Percentiles rank a stretch among this genome's conserved stretches.
Evolutionary conservation across 2,113 vertebrate species (phyloP).

Genomic region (Lonchura striata): DNA sequence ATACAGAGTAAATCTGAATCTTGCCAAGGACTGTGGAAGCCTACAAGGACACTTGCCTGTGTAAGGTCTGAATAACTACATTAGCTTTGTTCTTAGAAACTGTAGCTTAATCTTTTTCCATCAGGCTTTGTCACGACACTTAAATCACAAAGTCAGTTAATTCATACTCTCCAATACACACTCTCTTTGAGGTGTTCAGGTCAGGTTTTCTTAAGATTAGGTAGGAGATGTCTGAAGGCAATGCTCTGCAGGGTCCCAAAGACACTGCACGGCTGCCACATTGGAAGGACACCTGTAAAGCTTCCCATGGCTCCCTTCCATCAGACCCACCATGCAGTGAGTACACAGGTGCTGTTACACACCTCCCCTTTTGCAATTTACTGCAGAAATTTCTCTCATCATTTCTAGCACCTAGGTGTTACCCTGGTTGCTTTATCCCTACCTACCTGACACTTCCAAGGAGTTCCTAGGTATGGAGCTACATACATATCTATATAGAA

Average conservation of each 20-base stretch:
- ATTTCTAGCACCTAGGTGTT: not conserved
- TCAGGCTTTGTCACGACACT: not conserved
- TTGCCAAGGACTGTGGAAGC: not conserved
- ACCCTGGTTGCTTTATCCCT: not conserved
- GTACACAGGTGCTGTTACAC: not conserved
- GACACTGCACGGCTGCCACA: fast-evolving
- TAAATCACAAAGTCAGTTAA: not conserved
- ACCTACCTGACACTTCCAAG: not conserved
- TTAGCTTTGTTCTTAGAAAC: not conserved
- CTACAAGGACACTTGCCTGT: not conserved
- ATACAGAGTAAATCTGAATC: not conserved
- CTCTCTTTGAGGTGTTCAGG: not conserved
- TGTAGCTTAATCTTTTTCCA: not conserved
- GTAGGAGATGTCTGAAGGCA: not conserved
- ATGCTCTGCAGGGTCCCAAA: fast-evolving
- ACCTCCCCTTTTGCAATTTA: not conserved
- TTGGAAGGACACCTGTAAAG: not conserved
- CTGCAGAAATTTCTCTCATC: not conserved
- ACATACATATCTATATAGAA: not conserved
- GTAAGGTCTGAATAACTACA: not conserved
- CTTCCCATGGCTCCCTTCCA: not conserved
- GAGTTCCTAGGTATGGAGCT: not conserved
- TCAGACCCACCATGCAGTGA: not conserved
- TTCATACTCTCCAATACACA: too few species aligned
- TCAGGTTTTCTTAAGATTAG: not conserved